Percentiles rank a stretch among this genome's conserved stretches.
phyloP scores from a whole-genome alignment of 2,113 vertebrate species.

The Herpetotheres cachinnans region DNA sequence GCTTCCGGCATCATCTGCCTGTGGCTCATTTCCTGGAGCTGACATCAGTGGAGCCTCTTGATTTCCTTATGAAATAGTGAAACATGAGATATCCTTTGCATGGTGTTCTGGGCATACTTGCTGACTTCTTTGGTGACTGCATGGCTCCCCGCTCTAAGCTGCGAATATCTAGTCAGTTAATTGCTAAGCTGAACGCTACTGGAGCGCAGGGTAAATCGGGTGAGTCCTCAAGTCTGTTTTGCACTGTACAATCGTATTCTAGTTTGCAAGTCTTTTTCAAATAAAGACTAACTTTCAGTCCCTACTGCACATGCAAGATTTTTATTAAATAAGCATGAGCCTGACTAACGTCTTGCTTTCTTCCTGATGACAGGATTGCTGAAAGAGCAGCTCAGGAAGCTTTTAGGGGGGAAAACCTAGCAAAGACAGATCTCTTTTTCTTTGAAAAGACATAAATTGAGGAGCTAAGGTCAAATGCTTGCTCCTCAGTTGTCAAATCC shows the following conservation, averaged over 20 bases:
- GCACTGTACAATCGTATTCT: neutral
- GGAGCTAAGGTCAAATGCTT: neutral
- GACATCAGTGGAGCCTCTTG: constrained; percentile 31
- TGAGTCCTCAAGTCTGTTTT: neutral
- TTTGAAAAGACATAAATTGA: neutral
- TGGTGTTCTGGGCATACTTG: neutral
- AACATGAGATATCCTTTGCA: neutral
- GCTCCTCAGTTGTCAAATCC: neutral
- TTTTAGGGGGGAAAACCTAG: neutral
- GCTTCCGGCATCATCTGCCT: constrained; percentile 45
- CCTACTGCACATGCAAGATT: neutral
- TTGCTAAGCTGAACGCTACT: neutral
- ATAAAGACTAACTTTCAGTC: neutral
- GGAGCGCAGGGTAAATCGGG: neutral
- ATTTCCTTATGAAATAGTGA: constrained; percentile 25
- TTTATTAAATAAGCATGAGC: constrained; percentile 41
- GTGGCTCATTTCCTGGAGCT: constrained; percentile 61
- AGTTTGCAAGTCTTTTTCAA: neutral
- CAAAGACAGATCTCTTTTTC: neutral
- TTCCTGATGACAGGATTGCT: neutral
- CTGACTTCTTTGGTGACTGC: neutral
- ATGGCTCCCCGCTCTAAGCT: neutral
- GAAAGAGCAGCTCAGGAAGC: neutral
- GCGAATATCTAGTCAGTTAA: neutral
- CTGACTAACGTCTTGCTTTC: constrained; percentile 36